Percentiles rank a stretch among this genome's conserved stretches.
phyloP scores from a whole-genome alignment of 2,113 vertebrate species.

The Cardinalis cardinalis region DNA sequence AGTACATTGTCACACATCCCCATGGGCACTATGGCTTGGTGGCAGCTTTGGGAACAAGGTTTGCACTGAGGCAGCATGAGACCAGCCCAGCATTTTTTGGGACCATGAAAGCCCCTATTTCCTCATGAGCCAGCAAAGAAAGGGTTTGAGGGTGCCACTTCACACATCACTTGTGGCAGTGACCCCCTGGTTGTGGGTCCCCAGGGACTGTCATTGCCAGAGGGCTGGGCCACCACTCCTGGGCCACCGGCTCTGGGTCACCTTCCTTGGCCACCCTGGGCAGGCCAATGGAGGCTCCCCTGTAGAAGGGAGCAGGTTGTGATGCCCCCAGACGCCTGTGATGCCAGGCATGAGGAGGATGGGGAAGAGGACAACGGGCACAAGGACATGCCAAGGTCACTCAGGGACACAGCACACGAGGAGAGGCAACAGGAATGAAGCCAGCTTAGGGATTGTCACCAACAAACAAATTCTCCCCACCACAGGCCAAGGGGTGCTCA shows the following conservation, averaged over 20 bases:
- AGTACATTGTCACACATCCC: background rate
- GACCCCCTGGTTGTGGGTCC: background rate
- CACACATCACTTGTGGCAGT: background rate
- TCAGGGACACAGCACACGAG: background rate
- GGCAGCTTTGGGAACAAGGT: background rate
- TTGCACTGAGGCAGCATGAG: background rate
- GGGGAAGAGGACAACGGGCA: background rate
- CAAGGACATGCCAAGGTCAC: conserved; percentile 62
- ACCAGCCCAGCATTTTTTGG: background rate
- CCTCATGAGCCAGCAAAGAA: background rate
- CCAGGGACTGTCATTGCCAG: background rate
- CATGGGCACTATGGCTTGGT: background rate
- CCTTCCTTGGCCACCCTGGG: background rate
- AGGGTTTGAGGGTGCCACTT: background rate
- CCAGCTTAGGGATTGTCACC: background rate
- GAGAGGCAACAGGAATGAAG: background rate
- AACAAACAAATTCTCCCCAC: background rate
- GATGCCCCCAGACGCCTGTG: background rate
- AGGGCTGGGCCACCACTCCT: background rate
- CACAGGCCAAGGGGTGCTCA: background rate
- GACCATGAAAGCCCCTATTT: rapidly evolving
- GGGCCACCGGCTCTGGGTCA: background rate
- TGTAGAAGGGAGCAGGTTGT: rapidly evolving
- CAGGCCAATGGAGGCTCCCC: background rate
- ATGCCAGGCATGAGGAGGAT: background rate